Conservation (phyloP, 2,113 vertebrate species). For the Anarhynchus alexandrinus region DNA sequence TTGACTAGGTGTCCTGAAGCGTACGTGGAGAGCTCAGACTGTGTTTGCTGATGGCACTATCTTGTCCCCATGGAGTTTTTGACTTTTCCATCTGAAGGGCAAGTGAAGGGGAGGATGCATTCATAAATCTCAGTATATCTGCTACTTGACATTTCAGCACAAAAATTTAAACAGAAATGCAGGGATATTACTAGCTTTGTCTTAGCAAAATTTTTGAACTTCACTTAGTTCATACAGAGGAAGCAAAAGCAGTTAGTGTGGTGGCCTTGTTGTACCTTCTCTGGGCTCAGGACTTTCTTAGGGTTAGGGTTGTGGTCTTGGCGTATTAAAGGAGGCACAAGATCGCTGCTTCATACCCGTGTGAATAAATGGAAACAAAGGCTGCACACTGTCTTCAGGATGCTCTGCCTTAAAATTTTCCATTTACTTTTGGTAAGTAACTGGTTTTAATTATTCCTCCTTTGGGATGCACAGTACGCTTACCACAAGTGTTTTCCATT, state of each 20-base stretch:
- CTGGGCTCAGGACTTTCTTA: not conserved
- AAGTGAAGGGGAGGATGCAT: not conserved
- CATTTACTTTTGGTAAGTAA: not conserved
- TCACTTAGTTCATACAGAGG: not conserved
- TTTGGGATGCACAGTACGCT: not conserved
- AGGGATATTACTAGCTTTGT: not conserved
- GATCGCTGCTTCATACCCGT: rapidly evolving
- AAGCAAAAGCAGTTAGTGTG: not conserved
- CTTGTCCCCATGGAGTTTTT: not conserved
- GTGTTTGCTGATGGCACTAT: not conserved
- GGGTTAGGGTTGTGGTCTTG: not conserved
- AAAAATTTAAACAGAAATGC: not conserved
- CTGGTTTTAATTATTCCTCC: not conserved
- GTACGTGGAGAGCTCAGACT: not conserved
- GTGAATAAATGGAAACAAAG: not conserved
- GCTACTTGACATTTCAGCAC: not conserved
- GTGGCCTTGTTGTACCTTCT: not conserved
- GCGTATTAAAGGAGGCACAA: not conserved
- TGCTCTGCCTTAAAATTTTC: not conserved
- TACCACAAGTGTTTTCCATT: not conserved
- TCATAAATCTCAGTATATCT: not conserved
- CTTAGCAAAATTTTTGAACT: not conserved
- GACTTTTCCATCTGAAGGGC: not conserved
- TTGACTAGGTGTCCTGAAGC: not conserved
- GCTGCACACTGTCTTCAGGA: not conserved